A percentile compares a stretch with the other conserved stretches of the same genome.
Evolutionary conservation across 2,888 invertebrate genomes (phyloP).

Genomic region (Eristalis pertinax): DNA sequence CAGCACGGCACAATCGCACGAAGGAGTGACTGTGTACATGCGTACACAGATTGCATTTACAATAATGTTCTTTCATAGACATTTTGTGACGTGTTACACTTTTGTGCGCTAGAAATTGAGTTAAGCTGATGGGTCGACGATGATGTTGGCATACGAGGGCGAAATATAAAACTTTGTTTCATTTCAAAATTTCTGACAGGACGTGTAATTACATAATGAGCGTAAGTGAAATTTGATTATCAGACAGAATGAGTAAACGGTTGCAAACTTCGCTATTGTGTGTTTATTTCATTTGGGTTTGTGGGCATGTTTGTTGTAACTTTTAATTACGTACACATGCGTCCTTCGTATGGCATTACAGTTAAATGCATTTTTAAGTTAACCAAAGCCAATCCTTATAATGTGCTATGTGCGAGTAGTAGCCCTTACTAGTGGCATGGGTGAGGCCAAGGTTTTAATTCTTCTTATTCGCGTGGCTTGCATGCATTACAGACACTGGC

Average conservation of each 20-base stretch:
- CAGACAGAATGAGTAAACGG: constrained; percentile 34
- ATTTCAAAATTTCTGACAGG: constrained; percentile 66
- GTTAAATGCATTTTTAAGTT: too few relatives aligned
- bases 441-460: too few relatives aligned
- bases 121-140: constrained; percentile 67
- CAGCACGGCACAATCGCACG: constrained; percentile 14
- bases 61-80: constrained; percentile 49
- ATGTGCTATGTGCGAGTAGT: too few relatives aligned
- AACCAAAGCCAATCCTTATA: too few relatives aligned
- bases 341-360: too few relatives aligned
- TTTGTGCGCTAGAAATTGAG: constrained; percentile 62
- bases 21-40: constrained; percentile 9
- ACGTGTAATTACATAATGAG: constrained; percentile 68
- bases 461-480: too few relatives aligned
- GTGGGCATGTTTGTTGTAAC: too few relatives aligned
- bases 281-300: not conserved
- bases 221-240: constrained; percentile 67
- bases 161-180: constrained; percentile 70
- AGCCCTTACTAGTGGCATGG: too few relatives aligned
- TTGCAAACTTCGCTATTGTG: constrained; percentile 5
- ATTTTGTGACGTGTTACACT: constrained; percentile 66
- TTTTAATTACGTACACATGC: too few relatives aligned
- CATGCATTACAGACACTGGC: too few relatives aligned
- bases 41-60: constrained; percentile 47
- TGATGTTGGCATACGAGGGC: constrained; percentile 63